Base-by-base conservation (phyloP, 2,888 invertebrate genomes). In the Spisula subtruncata region DNA sequence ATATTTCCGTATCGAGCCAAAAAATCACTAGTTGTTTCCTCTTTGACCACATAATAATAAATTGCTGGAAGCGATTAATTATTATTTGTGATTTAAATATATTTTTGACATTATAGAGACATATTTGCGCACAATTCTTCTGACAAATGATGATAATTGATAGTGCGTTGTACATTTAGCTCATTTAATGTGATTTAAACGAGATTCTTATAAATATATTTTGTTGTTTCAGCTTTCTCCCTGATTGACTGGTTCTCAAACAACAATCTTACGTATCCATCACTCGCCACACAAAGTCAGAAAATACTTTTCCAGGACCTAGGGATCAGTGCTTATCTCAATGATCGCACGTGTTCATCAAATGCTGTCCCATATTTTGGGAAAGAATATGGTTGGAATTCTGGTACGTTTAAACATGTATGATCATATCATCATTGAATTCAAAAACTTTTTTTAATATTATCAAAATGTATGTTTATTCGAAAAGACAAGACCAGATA, bases 231-330 rank as follows among this genome's bases (percentile, higher is more conserved):
- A 90, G 90, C 85, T 20, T 85, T 87, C 75, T 87, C 90, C 18
- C 75, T 90, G 16, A 46, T 20, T 14, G 18, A 79, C 0, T 90
- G 90, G 90, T 83, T 82, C 14, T 25, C 16, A 29, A 25, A 75
- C 20, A 79, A 83, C 20, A 56, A 71, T 25, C 54, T 85, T 46
- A 29, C 20, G 18, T 41, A 35, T 20, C 14, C n/a, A 48, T 35
- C n/a, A 6, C 35, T 88, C 18, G 85, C 79, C 54, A 35, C 56
- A 18, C 16, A 54, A 12, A 60, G n/a, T 5, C 54, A 51, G 41
- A 84, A n/a, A n/a, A 75, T 87, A 32, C 18, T 90, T 10, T n/a
- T 79, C 32, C 85, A 90, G 29, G 82, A 87, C 4, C 51, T 90
- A 32, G 84, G 82, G 2, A 32, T 90, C 18, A n/a, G 79, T 14